Evolutionary conservation across 2,888 invertebrate species (phyloP), one percentile per base, ranked within the genome.

Genomic region (Steinernema carpocapsae): DNA sequence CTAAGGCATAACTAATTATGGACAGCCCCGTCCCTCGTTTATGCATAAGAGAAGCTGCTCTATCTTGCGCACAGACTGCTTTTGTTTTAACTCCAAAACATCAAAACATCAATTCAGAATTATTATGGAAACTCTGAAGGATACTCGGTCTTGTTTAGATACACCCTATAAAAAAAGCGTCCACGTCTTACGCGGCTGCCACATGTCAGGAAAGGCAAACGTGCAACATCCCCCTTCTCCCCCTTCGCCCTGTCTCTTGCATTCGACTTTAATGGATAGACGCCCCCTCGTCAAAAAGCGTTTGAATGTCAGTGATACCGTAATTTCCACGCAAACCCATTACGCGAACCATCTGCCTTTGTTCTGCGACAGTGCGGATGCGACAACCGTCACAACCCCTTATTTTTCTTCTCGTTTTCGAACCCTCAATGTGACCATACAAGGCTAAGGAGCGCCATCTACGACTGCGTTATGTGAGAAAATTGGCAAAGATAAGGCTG

Each of bases 371-470:
- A 22, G 56, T 32, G 64, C 29, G 17, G 22, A 17, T 64, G 64
- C 14, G 64, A 26, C 64, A 29, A 32, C 64, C 64, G 12, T 26
- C 10, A 29, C 37, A 64, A 64, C 64, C 26, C 64, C 64, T 64
- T 32, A 64, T 64, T 64, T 64, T 64, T 64, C 64, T 64, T 64
- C 64, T 32, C 29, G 12, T 64, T 64, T 32, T 29, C 26, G 26
- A 26, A 64, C 17, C 64, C 19, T 32, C 52, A 22, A 64, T 64
- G 64, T 32, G 64, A 17, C 32, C 29, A 64, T 64, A 29, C 64
- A 64, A 64, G 32, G 64, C 64, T 64, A 29, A 32, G 32, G 19
- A 14, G 14, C 48, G 19, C 14, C 64, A 56, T 6, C 56, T 19
- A 22, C 56, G 56, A 1, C 56, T 17, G 56, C 56, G 32, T 17